These are phyloP conservation scores for Austrofundulus limnaeus DNA, from an alignment of 2,113 vertebrate genomes.

Conservation along the genomic window DNA sequence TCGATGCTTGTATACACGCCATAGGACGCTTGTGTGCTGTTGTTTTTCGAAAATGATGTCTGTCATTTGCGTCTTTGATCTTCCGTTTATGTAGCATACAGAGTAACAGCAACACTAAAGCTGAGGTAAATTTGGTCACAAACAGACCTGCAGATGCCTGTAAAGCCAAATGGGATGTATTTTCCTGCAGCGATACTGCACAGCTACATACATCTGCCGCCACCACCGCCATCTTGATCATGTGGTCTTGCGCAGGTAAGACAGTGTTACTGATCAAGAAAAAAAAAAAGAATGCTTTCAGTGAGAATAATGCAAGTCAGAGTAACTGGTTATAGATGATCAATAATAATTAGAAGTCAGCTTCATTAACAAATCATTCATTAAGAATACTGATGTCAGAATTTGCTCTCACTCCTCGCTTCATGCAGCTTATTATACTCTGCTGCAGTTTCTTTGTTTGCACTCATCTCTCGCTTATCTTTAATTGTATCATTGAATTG, in stretches of 20 bases:
- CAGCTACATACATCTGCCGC: no score
- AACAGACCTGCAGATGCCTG: no score
- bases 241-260: constrained; percentile 3
- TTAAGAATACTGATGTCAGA: constrained; percentile 32
- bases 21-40: no score
- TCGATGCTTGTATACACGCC: no score
- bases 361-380: constrained; percentile 15
- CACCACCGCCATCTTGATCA: no score
- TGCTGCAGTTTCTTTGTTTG: constrained; percentile 49
- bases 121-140: no score
- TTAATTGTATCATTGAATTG: constrained; percentile 65
- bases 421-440: constrained; percentile 25
- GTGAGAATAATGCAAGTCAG: constrained; percentile 34
- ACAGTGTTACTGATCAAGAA: constrained; percentile 23
- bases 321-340: constrained; percentile 36
- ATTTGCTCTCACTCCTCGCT: not conserved
- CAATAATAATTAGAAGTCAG: constrained; percentile 41
- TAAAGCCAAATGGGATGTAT: no score
- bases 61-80: no score
- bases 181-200: no score
- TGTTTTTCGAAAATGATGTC: no score
- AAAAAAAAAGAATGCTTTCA: constrained; percentile 26
- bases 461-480: constrained; percentile 40
- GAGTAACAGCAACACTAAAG: no score
- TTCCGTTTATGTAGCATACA: no score